Conservation (phyloP, 2,888 invertebrate species). For the Dynastes grantii region DNA sequence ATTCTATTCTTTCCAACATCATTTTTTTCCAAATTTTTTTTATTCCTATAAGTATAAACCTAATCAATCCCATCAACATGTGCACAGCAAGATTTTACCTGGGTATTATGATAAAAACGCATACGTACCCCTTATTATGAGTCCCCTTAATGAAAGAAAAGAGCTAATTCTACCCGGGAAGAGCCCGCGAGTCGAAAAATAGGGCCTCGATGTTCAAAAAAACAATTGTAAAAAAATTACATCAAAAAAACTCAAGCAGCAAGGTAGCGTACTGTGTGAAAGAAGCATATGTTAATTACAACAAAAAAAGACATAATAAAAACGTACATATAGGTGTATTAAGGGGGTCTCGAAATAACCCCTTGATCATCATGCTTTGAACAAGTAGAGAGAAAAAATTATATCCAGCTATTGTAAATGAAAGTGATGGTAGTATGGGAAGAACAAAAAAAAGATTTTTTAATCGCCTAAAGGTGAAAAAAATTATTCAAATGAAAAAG, state of each 20-base stretch:
- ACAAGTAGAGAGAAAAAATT: slow-evolving; percentile 10
- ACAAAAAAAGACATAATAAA: slow-evolving; percentile 23
- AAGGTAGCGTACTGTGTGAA: slow-evolving; percentile 5
- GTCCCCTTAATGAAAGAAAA: slow-evolving; percentile 7
- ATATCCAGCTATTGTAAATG: slow-evolving; percentile 2
- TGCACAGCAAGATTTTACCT: slow-evolving; percentile 6
- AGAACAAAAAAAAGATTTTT: slow-evolving; percentile 36
- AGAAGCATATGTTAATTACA: slow-evolving; percentile 43
- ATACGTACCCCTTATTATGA: too few relatives aligned
- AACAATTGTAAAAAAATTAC: slow-evolving; percentile 37
- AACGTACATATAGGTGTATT: neutral
- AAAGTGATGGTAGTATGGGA: slow-evolving; percentile 14
- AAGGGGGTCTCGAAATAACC: slow-evolving; percentile 17
- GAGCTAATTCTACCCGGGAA: slow-evolving; percentile 19
- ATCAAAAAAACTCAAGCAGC: neutral
- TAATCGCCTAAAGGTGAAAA: slow-evolving; percentile 46
- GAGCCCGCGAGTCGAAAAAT: neutral
- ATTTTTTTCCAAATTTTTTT: neutral
- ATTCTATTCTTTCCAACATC: neutral
- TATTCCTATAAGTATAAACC: neutral
- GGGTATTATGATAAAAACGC: neutral
- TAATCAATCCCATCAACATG: neutral
- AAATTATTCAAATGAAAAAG: slow-evolving; percentile 27
- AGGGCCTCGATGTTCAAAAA: slow-evolving; percentile 1
- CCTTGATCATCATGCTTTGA: neutral